Conservation (phyloP, 2,888 invertebrate species). For the Polyommatus icarus region DNA sequence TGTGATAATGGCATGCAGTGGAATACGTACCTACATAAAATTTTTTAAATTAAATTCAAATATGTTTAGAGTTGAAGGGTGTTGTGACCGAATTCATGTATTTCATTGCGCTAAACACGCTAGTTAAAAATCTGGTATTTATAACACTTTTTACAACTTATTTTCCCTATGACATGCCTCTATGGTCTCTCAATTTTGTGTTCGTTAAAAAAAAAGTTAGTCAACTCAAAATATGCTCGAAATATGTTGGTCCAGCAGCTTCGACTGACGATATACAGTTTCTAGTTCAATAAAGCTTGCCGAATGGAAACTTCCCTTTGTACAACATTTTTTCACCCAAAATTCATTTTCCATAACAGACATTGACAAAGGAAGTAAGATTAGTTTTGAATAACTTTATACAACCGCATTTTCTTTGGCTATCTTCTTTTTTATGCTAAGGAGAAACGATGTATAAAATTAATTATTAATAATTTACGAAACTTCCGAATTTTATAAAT, state of each 20-base stretch:
- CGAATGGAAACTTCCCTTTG: slow-evolving; percentile 17
- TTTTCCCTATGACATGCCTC: not conserved
- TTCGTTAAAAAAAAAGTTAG: not conserved
- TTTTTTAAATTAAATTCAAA: too few species aligned
- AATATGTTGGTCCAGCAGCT: not conserved
- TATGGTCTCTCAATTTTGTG: not conserved
- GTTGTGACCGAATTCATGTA: too few species aligned
- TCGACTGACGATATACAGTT: slow-evolving; percentile 3
- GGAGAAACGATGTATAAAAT: too few species aligned
- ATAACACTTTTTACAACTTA: too few species aligned
- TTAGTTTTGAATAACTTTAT: not conserved
- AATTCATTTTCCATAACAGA: slow-evolving; percentile 14
- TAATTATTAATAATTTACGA: not conserved
- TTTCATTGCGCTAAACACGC: too few species aligned
- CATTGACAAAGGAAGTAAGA: not conserved
- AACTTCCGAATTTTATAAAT: not conserved
- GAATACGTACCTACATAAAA: too few species aligned
- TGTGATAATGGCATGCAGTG: too few species aligned
- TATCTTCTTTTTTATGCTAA: not conserved
- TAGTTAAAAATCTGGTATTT: too few species aligned
- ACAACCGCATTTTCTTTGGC: too few species aligned
- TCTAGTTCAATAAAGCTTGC: slow-evolving; percentile 10
- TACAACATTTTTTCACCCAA: slow-evolving; percentile 3
- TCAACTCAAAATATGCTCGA: not conserved
- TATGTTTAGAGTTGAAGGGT: too few species aligned